Percentiles rank a stretch among this genome's conserved stretches.
These are phyloP conservation scores for Nothoprocta pentlandii DNA, from an alignment of 2,113 vertebrate species.

Conservation along the genomic window DNA sequence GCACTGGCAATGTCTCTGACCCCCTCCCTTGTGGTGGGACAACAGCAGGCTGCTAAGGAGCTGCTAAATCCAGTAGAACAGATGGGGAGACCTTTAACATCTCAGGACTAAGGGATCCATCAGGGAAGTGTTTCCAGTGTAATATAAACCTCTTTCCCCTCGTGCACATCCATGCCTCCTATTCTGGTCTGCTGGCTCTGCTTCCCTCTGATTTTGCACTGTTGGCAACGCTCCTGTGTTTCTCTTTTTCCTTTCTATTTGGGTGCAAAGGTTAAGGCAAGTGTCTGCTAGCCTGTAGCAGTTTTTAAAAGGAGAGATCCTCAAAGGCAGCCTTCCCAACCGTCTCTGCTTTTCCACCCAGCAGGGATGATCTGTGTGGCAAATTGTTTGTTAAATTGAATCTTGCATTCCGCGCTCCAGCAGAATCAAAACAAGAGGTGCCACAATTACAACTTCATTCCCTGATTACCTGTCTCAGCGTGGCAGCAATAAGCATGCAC, in stretches of 20 bases:
- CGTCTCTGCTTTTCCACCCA: slow-evolving; percentile 56
- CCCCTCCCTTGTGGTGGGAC: background rate
- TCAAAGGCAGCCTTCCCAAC: background rate
- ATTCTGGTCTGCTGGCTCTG: accelerated
- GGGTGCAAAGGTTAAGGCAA: background rate
- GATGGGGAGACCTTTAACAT: background rate
- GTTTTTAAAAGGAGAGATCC: slow-evolving; percentile 38
- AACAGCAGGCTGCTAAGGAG: background rate
- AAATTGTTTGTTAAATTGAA: slow-evolving; percentile 77
- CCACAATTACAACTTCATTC: slow-evolving; percentile 71
- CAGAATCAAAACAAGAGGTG: slow-evolving; percentile 75
- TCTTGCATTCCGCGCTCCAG: slow-evolving; percentile 23
- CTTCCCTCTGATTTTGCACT: background rate
- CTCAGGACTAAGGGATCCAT: background rate
- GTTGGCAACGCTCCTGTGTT: background rate
- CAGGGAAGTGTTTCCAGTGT: background rate
- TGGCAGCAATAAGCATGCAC: slow-evolving; percentile 77
- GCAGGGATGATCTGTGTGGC: slow-evolving; percentile 59
- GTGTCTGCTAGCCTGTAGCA: background rate
- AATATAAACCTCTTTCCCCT: background rate
- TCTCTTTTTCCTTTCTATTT: slow-evolving; percentile 32
- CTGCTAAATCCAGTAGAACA: background rate
- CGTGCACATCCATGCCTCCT: accelerated
- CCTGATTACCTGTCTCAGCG: slow-evolving; percentile 81
- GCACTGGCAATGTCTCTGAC: background rate